These are phyloP conservation scores for human DNA, from an alignment of 2,113 vertebrate species.

Conservation along the genomic window DNA sequence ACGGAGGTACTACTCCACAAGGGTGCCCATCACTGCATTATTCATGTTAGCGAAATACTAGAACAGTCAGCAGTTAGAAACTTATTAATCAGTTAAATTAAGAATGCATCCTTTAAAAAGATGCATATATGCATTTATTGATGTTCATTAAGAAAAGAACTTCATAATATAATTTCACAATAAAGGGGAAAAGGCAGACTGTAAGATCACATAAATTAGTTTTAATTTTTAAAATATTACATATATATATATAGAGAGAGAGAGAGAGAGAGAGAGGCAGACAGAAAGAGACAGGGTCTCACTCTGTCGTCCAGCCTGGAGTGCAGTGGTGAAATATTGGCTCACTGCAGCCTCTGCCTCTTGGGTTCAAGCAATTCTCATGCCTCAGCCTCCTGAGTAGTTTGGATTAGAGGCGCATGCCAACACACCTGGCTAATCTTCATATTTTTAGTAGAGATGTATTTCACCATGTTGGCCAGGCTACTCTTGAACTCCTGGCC, in stretches of 20 bases:
- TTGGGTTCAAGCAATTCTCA: too few relatives aligned
- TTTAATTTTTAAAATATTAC: constrained; percentile 19
- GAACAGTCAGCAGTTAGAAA: not conserved
- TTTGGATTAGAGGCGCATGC: too few relatives aligned
- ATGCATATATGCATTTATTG: not conserved
- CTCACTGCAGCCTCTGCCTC: too few relatives aligned
- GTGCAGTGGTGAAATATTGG: too few relatives aligned
- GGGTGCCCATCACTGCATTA: accelerated
- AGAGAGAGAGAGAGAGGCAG: too few relatives aligned
- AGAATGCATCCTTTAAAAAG: not conserved
- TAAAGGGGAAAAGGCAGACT: not conserved
- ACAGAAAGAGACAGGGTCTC: too few relatives aligned
- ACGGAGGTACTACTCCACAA: accelerated
- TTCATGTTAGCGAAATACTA: not conserved
- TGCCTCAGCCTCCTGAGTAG: too few relatives aligned
- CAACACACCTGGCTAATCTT: too few relatives aligned
- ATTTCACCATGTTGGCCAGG: too few relatives aligned
- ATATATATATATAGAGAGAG: not conserved
- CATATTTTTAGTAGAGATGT: too few relatives aligned
- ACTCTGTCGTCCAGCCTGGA: too few relatives aligned
- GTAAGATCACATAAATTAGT: not conserved
- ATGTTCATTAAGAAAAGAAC: not conserved
- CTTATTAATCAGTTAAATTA: not conserved
- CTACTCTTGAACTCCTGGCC: too few relatives aligned
- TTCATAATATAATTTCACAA: not conserved